Evolutionary conservation across 2,888 invertebrate genomes (phyloP), one percentile per base, ranked within the genome.

Genomic region (Trachelus tabidus): DNA sequence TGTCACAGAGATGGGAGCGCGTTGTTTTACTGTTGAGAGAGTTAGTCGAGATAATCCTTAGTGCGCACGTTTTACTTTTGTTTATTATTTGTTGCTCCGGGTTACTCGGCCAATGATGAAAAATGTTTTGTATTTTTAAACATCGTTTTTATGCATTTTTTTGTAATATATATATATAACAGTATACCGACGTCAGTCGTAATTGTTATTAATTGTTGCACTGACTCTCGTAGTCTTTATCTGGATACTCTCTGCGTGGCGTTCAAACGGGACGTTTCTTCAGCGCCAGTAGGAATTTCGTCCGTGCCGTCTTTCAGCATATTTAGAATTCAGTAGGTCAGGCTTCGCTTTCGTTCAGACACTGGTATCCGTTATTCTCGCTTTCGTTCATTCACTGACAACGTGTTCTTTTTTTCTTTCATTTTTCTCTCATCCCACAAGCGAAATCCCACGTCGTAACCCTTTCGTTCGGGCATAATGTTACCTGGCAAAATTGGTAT

Each of bases 311-410:
- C 84, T 86, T 86, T 86, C 85, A 85, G 86, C 84, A 84, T 83
- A 86, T 86, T 86, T 85, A 85, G 87, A 83, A 85, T 89, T 90
- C 90, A 56, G 88, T 90, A 86, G 90, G 90, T 89, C 91, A 89
- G 86, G 90, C 90, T 90, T 90, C 90, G 89, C 90, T 91, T 90
- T 89, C 87, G 84, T 85, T 85, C 80, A 79, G 80, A 75, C 81
- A 81, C 80, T 76, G 78, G 23, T 56, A 23, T 56, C 23, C 40
- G 40, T 23, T 56, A 82, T 80, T 78, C 82, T 84, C 81, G 81
- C 83, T 83, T 82, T 82, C 82, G 80, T 37, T 40, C 68, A 71
- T 74, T 76, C 74, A 74, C 73, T 31, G 35, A 69, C 37, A 33
- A 75, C 56, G 3, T 12, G 0, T 4, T 35, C 12, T 56, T 69